These are phyloP conservation scores for Ctenopoma kingsleyae DNA, from an alignment of 2,797 vertebrate species.

Conservation along the genomic window DNA sequence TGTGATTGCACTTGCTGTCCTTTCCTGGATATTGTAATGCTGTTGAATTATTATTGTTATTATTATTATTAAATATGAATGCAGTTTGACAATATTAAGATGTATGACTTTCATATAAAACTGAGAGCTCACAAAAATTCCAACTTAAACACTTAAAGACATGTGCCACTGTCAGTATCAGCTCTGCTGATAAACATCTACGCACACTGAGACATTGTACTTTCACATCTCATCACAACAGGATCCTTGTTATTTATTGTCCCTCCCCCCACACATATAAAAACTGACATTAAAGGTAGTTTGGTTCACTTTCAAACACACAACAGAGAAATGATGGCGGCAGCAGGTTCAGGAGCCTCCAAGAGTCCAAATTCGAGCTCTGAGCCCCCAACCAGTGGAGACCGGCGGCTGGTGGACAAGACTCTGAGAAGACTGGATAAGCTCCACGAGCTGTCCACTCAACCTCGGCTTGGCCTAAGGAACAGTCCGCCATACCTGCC, in stretches of 20 bases:
- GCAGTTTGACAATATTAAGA: conserved; percentile 25
- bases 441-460: conserved; percentile 77
- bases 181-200: conserved; percentile 18
- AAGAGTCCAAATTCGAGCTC: conserved; percentile 36
- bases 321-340: conserved; percentile 67
- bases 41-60: conserved; percentile 22
- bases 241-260: background rate
- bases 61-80: background rate
- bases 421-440: conserved; percentile 79
- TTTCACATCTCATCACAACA: conserved; percentile 6
- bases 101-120: conserved; percentile 25
- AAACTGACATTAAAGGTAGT: conserved; percentile 25
- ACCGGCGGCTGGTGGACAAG: conserved; percentile 78
- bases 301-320: conserved; percentile 24
- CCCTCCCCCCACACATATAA: conserved; percentile 22
- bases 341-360: conserved; percentile 50
- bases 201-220: conserved; percentile 3
- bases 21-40: conserved; percentile 22
- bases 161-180: conserved; percentile 1
- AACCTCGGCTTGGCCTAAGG: conserved; percentile 82
- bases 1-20: background rate
- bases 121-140: background rate
- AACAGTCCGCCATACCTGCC: conserved; percentile 89
- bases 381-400: conserved; percentile 52
- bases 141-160: conserved; percentile 27